Conservation (phyloP, 2,888 invertebrate species). For the Epirrhoe tristata region DNA sequence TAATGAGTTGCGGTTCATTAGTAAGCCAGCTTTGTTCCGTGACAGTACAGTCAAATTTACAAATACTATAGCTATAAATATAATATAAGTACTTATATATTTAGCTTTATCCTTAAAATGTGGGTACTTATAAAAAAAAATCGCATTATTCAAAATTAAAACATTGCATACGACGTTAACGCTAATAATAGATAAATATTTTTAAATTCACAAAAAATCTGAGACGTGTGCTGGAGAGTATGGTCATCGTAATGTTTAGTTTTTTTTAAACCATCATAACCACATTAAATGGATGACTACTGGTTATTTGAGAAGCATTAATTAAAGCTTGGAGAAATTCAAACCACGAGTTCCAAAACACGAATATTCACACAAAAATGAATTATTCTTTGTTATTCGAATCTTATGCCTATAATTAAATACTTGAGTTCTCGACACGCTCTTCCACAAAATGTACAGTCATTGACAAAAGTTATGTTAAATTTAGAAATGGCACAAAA, state of each 20-base stretch:
- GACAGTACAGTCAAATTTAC: not conserved
- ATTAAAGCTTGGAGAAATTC: constrained; percentile 17
- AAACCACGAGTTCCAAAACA: constrained; percentile 19
- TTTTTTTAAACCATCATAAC: not conserved
- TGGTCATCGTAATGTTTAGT: too few species aligned
- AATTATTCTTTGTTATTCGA: constrained; percentile 29
- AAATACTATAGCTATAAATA: too few species aligned
- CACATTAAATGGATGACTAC: not conserved
- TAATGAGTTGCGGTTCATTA: constrained; percentile 50
- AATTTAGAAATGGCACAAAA: not conserved
- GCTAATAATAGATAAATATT: too few species aligned
- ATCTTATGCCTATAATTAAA: constrained; percentile 28
- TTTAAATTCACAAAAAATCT: too few species aligned
- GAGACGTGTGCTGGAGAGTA: too few species aligned
- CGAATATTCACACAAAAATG: constrained; percentile 30
- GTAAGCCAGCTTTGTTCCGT: constrained; percentile 42
- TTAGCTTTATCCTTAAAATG: too few species aligned
- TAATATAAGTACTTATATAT: too few species aligned
- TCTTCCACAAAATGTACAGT: constrained; percentile 23
- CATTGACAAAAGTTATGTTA: constrained; percentile 4
- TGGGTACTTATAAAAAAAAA: too few species aligned
- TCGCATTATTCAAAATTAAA: too few species aligned
- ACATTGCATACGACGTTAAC: too few species aligned
- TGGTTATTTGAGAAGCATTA: constrained; percentile 21
- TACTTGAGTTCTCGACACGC: constrained; percentile 31